Evolutionary conservation across 2,113 vertebrate species (phyloP).

Genomic region (Felis chaus): DNA sequence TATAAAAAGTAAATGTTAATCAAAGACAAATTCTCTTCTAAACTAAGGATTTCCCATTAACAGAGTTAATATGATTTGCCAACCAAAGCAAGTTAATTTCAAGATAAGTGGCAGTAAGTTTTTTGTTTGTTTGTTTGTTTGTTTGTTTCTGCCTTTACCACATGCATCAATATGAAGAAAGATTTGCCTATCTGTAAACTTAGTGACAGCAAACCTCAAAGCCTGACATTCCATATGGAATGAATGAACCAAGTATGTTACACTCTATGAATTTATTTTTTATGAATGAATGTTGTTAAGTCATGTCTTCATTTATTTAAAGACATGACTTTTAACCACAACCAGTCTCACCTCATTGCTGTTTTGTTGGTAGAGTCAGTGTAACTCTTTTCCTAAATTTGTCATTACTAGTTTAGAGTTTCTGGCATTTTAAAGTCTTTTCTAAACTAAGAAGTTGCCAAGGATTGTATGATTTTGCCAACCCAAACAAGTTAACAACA

Average conservation of each 20-base stretch:
- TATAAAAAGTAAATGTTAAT: neutral
- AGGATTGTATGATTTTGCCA: neutral
- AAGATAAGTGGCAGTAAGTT: neutral
- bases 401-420: neutral
- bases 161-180: neutral
- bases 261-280: neutral
- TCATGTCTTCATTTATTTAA: constrained; percentile 19
- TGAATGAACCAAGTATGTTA: neutral
- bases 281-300: neutral
- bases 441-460: neutral
- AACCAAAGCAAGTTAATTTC: neutral
- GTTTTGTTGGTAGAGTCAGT: neutral
- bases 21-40: neutral
- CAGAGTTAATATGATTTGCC: neutral
- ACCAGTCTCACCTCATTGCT: neutral
- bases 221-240: neutral
- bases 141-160: neutral
- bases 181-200: neutral
- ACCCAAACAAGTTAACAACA: neutral
- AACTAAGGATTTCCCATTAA: neutral
- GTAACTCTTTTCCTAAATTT: neutral
- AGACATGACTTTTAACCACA: neutral
- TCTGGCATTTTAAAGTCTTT: neutral
- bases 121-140: neutral
- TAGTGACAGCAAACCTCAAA: neutral